A percentile compares a stretch with the other conserved stretches of the same genome.
phyloP scores from a whole-genome alignment of 2,113 vertebrate species.

The Athene cunicularia region DNA sequence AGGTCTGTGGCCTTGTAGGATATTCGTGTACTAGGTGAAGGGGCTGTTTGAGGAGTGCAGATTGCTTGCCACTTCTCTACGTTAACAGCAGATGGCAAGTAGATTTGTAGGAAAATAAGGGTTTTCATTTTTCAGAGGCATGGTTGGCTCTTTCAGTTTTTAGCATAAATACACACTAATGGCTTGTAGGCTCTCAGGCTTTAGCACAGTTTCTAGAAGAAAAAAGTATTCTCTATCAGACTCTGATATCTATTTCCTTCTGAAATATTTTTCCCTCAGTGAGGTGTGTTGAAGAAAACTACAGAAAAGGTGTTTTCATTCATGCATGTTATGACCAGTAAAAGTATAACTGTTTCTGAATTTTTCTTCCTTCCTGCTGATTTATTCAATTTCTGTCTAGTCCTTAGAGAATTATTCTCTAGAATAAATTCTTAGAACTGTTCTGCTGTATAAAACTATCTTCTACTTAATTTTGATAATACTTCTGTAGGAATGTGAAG shows the following conservation, averaged over 20 bases:
- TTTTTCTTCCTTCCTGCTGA: neutral
- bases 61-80: neutral
- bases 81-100: neutral
- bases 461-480: neutral
- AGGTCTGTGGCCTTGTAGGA: neutral
- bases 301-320: neutral
- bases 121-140: neutral
- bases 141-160: neutral
- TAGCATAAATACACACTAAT: neutral
- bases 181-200: neutral
- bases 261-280: neutral
- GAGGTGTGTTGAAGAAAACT: neutral
- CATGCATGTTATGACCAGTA: neutral
- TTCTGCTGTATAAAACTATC: neutral
- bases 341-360: neutral
- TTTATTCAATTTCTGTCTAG: neutral
- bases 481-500: neutral
- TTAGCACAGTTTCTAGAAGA: neutral
- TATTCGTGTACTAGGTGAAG: accelerated
- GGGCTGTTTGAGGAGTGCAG: neutral
- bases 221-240: neutral
- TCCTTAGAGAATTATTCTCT: neutral
- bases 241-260: neutral
- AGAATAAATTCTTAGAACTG: neutral
- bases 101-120: neutral